Evolutionary conservation across 2,888 invertebrate genomes (phyloP), one percentile per base, ranked within the genome.

Genomic region (Cephalotes varians): DNA sequence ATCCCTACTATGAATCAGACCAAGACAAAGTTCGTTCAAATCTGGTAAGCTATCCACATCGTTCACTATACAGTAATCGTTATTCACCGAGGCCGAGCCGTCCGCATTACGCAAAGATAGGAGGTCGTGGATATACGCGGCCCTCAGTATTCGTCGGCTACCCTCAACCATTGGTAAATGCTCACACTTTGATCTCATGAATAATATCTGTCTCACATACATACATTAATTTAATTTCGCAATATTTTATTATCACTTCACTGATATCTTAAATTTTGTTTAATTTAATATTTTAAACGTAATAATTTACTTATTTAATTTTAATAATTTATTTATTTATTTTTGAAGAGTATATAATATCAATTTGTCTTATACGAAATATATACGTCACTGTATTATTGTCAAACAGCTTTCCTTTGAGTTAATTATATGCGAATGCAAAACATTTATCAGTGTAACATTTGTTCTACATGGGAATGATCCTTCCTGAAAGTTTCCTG

Each of bases 131-230:
- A 25, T 25, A 65, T 12, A 1, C 37, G 9, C 51, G 7, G 7
- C 84, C 84, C 0, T 67, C 85, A 0, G 18, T 47, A 7, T 60
- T 60, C 12, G 18, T 76, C 28, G 72, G 69, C 2, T 37, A 40
- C 1, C 15, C 49, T 4, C 62, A 82, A 15, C 72, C 84, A 1
- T 31, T 54, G 80, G 86, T 86, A 56, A 82, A 67, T 71, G 56
- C 56, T 64, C 21, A 21, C 9, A 10, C 47, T 34, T 60, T 60
- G 4, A 34, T 60, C 1, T 10, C n/a, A n/a, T n/a, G n/a, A n/a
- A n/a, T n/a, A 21, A 49, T n/a, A 31, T 49, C n/a, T n/a, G 15
- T 69, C 6, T 40, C 40, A 40, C 12, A 40, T 12, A 40, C 3
- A 40, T 40, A 25, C 40, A 28, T 40, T n/a, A 58, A 72, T 28